Evolutionary conservation across 2,113 vertebrate genomes (phyloP), one percentile per base, ranked within the genome.

Genomic region (Callopanchax toddi): DNA sequence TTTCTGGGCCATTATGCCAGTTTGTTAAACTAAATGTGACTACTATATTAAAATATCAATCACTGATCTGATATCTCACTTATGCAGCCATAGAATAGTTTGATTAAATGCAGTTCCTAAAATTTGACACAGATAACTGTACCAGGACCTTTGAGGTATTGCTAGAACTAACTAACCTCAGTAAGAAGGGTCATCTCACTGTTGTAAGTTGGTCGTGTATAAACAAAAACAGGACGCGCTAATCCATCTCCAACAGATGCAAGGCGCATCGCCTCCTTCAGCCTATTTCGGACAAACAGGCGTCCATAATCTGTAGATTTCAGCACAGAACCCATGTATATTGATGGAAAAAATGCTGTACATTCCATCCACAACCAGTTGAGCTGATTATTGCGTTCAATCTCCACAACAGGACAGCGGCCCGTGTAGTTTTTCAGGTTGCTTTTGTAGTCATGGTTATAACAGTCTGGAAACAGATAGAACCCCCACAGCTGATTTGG

Each of bases 391-490:
- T 95, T 95, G 8, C 94, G 91, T 2, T 8, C 2, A 46, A 86
- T 26, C 64, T 95, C 94, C 57, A 91, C 13, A 0, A 10, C 18
- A 0, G 94, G 94, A 56, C 94, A 95, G 42, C 58, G 89, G 10
- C 94, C 94, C 0, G 90, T 92, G 85, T 93, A 94, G 77, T 82
- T 87, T 17, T 82, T 62, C 60, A 91, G 74, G 18, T 63, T 81
- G 9, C n/a, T 81, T 71, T 62, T 87, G 83, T 94, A 95, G 68
- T 94, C 80, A 20, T 94, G 93, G 84, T 95, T 95, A 74, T 95
- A 95, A 76, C 94, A 95, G 67, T 95, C 93, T 1, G 94, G 94
- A 81, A 94, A 95, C 55, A 94, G 83, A 72, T 94, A 94, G 81
- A 92, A 94, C 15, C 94, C 94, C 94, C 94, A 95, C 22, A 92